Conservation (phyloP, 1,140 invertebrate species). For the Glomeris maerens region DNA sequence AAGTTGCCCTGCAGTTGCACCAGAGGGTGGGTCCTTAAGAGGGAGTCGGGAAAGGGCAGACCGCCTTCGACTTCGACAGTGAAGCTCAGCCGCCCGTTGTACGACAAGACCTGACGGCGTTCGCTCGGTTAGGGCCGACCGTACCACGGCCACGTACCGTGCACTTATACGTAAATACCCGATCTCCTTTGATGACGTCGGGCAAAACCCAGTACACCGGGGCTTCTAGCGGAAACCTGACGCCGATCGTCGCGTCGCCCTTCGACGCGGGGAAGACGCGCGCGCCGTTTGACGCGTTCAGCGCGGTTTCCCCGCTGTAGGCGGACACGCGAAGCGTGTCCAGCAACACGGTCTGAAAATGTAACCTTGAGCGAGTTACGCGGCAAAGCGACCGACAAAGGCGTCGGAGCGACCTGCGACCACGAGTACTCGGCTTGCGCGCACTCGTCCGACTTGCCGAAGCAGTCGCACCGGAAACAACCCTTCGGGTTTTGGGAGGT, state of each 20-base stretch:
- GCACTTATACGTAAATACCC: conserved; percentile 33
- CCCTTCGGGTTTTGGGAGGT: conserved; percentile 49
- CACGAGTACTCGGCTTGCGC: conserved; percentile 59
- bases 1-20: conserved; percentile 68
- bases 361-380: conserved; percentile 11
- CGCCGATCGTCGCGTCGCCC: conserved; percentile 49
- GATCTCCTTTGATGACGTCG: conserved; percentile 67
- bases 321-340: conserved; percentile 23
- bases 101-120: conserved; percentile 55
- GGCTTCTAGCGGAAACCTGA: conserved; percentile 46
- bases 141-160: neutral
- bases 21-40: conserved; percentile 54
- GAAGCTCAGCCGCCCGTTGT: conserved; percentile 79
- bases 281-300: conserved; percentile 44
- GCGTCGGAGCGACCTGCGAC: conserved; percentile 42
- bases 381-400: conserved; percentile 18
- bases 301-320: conserved; percentile 1
- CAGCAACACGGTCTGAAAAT: conserved; percentile 33
- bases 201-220: conserved; percentile 80
- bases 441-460: conserved; percentile 59
- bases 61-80: conserved; percentile 50
- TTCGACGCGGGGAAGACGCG: conserved; percentile 48
- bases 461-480: conserved; percentile 81
- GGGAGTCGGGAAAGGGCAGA: conserved; percentile 37
- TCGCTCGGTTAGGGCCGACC: neutral